phyloP scores from a whole-genome alignment of 2,888 invertebrate species.

The Acanthosoma haemorrhoidale region DNA sequence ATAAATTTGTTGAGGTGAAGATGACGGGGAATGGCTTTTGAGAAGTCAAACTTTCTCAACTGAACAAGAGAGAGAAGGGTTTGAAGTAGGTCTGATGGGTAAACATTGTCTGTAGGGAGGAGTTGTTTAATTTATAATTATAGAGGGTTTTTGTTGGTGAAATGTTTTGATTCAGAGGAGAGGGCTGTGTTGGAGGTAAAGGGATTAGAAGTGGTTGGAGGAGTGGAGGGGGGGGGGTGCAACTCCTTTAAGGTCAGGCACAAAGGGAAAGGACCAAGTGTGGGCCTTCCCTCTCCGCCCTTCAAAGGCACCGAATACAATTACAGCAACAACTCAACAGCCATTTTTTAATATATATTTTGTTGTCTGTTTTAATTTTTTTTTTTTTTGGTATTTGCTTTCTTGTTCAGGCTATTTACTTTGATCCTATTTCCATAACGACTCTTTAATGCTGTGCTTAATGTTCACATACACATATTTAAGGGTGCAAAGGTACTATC shows the following conservation, averaged over 20 bases:
- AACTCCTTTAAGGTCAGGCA: neutral
- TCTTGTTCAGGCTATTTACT: too few relatives aligned
- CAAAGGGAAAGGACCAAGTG: neutral
- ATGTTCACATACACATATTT: too few relatives aligned
- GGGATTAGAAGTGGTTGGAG: constrained; percentile 8
- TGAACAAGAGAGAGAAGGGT: too few relatives aligned
- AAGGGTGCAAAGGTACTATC: too few relatives aligned
- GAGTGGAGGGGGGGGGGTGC: neutral
- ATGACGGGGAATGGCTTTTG: too few relatives aligned
- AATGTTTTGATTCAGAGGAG: neutral
- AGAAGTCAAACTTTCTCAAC: too few relatives aligned
- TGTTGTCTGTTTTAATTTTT: neutral
- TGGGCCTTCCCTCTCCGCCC: too few relatives aligned
- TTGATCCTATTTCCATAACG: too few relatives aligned
- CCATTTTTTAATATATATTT: neutral
- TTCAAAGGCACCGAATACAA: neutral
- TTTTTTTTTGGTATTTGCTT: neutral
- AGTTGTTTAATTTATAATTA: constrained; percentile 12
- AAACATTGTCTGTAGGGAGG: neutral
- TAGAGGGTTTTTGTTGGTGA: neutral
- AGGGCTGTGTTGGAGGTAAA: neutral
- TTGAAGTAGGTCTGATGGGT: neutral
- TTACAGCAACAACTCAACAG: neutral
- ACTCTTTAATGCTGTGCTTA: too few relatives aligned
- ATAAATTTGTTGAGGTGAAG: too few relatives aligned